These are phyloP conservation scores for Apus apus DNA, from an alignment of 2,113 vertebrate species.

Conservation along the genomic window DNA sequence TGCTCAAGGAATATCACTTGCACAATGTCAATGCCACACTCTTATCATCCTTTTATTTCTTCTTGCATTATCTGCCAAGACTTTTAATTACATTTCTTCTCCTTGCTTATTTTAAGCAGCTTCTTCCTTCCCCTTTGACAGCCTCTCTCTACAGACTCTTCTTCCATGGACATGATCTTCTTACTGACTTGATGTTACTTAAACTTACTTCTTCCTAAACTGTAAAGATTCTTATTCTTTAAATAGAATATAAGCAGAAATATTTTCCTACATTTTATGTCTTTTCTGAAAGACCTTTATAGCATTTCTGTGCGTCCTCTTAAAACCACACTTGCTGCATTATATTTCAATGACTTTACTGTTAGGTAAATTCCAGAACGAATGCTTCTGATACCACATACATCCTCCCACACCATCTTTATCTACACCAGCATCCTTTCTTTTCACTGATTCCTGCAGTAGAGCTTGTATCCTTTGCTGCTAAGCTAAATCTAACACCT, in stretches of 20 bases:
- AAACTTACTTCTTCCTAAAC: not conserved
- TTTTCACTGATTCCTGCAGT: not conserved
- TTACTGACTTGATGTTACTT: not conserved
- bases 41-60: not conserved
- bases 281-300: not conserved
- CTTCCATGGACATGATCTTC: not conserved
- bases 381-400: conserved; percentile 21
- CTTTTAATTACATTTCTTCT: conserved; percentile 20
- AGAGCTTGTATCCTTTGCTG: not conserved
- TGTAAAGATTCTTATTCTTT: not conserved
- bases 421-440: conserved; percentile 5
- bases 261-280: not conserved
- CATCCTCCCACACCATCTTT: conserved; percentile 23
- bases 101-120: conserved; percentile 29
- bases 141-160: conserved; percentile 11
- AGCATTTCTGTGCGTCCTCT: not conserved
- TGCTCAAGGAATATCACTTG: not conserved
- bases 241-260: not conserved
- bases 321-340: not conserved
- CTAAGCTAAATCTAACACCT: not conserved
- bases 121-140: conserved; percentile 8
- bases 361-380: not conserved
- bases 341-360: not conserved
- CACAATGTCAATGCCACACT: not conserved
- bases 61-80: not conserved